These are phyloP conservation scores for Zygogramma bicolorata DNA, from an alignment of 2,888 invertebrate species.

Conservation along the genomic window DNA sequence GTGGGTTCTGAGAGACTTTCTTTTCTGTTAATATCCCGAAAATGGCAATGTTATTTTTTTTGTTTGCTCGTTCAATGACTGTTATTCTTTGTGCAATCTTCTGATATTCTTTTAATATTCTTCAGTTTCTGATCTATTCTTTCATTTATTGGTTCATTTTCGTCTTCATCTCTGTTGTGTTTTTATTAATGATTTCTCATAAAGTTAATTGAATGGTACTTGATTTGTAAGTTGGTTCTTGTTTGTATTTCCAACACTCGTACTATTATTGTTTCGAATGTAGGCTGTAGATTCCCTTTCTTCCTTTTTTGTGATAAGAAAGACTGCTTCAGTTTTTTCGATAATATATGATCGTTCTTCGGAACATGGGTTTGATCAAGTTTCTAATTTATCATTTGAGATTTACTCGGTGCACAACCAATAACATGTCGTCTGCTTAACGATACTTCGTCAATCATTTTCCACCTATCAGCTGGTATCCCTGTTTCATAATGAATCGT, in stretches of 20 bases:
- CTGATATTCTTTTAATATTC: neutral
- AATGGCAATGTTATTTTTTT: neutral
- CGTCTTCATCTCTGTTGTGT: neutral
- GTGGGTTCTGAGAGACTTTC: no score
- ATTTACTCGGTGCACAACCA: neutral
- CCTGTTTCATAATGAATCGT: no score
- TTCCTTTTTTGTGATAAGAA: neutral
- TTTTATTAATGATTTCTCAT: slow-evolving; percentile 9
- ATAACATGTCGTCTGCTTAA: no score
- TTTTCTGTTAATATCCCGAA: no score
- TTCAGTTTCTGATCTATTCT: slow-evolving; percentile 1
- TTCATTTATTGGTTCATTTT: no score
- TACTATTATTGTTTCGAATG: slow-evolving; percentile 2
- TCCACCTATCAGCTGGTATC: no score
- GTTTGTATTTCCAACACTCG: neutral
- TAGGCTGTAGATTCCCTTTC: neutral
- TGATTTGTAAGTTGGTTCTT: slow-evolving; percentile 5
- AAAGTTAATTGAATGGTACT: neutral
- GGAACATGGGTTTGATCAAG: neutral
- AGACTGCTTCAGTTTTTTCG: neutral
- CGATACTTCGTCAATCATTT: no score
- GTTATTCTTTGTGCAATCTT: slow-evolving; percentile 8
- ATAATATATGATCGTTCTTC: neutral
- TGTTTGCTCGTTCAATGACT: neutral
- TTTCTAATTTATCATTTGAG: neutral